Base-by-base conservation (phyloP, 2,888 invertebrate genomes). In the Apotomis capreana region DNA sequence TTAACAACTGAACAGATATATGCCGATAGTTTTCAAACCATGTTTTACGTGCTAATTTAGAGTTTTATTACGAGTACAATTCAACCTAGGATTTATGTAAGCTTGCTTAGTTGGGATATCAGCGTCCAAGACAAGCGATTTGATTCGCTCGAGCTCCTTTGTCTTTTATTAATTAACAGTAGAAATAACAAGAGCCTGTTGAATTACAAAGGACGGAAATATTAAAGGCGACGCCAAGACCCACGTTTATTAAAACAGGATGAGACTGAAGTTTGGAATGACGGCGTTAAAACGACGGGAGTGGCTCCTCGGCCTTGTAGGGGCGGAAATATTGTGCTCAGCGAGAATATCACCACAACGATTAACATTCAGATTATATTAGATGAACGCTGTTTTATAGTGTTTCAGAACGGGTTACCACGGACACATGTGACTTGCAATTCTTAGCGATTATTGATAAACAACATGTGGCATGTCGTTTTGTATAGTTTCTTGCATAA, bases 181-280 rank as follows among this genome's bases (percentile, higher is more conserved):
- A 78, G 78, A 81, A 80, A 80, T 82, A 84, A 84, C 84, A 84
- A 84, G 72, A 70, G 81, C 78, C 79, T 85, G 68, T 79, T 79
- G 78, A 85, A 72, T 72, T 83, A 85, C 81, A 84, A 84, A 84
- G 81, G 82, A 78, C 80, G 81, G 80, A 83, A 84, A 83, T 83
- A 80, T 81, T 84, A 81, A 84, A 81, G 79, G 81, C 77, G 76
- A 82, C 84, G 82, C 87, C 63, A 68, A 72, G 72, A 59, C 58
- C 87, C 83, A 86, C 87, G 81, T 76, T 62, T 68, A 69, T 67
- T 73, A 69, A 75, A 70, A 73, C 70, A 62, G 70, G 62, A 68
- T 72, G 72, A 74, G 70, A 70, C 67, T 72, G 72, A 68, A 68
- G 72, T 68, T 72, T 68, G 62, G 52, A 68, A 72, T 72, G 68